Percentiles rank a stretch among this genome's conserved stretches.
These are phyloP conservation scores for Grammomys surdaster DNA, from an alignment of 2,113 vertebrate species.

Conservation along the genomic window DNA sequence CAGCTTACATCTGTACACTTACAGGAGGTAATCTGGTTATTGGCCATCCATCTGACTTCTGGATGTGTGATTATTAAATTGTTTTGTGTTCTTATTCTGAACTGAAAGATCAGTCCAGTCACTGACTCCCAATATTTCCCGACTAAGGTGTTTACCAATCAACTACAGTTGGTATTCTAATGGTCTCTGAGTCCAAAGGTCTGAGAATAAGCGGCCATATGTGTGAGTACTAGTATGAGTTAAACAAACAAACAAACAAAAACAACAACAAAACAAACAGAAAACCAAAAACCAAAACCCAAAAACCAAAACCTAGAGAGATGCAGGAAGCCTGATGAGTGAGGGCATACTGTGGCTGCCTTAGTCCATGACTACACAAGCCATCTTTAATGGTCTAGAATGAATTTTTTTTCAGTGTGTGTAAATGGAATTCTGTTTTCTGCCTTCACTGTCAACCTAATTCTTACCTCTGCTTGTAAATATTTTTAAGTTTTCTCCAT, in stretches of 20 bases:
- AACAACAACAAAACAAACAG: too few species aligned
- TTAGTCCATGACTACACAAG: background rate
- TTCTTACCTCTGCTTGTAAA: background rate
- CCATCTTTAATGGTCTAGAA: background rate
- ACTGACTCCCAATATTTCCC: background rate
- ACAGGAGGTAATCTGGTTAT: too few species aligned
- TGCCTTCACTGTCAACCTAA: background rate
- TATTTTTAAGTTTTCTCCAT: background rate
- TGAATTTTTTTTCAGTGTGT: background rate
- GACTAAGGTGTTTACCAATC: background rate
- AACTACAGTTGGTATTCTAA: too few species aligned
- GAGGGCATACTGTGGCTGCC: background rate
- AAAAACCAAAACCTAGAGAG: background rate
- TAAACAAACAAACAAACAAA: too few species aligned
- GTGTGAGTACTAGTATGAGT: background rate
- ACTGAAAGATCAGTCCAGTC: background rate
- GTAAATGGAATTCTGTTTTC: background rate
- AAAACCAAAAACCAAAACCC: background rate
- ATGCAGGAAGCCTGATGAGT: background rate
- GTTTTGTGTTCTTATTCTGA: background rate
- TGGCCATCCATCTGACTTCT: background rate
- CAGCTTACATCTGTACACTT: background rate
- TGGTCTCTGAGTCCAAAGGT: background rate
- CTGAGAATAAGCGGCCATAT: background rate
- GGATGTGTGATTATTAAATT: too few species aligned